Evolutionary conservation across 2,888 invertebrate species (phyloP), one percentile per base, ranked within the genome.

Genomic region (Sturmia bella): DNA sequence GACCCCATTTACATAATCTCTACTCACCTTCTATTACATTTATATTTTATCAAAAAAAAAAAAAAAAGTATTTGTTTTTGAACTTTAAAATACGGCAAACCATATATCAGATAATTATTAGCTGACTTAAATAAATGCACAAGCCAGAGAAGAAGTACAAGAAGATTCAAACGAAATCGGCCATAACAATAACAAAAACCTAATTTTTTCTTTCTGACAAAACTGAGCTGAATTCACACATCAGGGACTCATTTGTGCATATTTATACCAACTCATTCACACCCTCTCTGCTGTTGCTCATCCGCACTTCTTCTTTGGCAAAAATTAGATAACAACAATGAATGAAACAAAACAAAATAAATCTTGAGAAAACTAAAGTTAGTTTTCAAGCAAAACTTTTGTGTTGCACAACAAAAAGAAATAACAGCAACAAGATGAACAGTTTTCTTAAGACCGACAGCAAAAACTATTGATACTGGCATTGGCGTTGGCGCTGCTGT

Each of bases 41-140:
- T n/a, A n/a, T n/a, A n/a, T n/a, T n/a, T n/a, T n/a, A n/a, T n/a
- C n/a, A n/a, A n/a, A n/a, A n/a, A n/a, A n/a, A n/a, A n/a, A n/a
- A n/a, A n/a, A n/a, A n/a, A 39, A 68, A 11, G 17, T 66, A 52
- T 43, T 15, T 11, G 5, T 13, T 27, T 0, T 5, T 6, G 19
- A 24, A 27, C 17, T 19, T 43, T 17, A 75, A 66, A 45, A 75
- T 59, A 75, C 66, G 54, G 39, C 70, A 70, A 48, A 80, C 69
- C 70, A 72, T 72, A 56, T 54, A 59, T 39, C n/a, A 61, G 56
- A 81, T 73, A 73, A 59, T 72, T 76, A 66, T 72, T 48, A 80
- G 57, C 45, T 70, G 80, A 54, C 41, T 76, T 56, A 61, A 76
- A 5, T 24, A 66, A 63, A 63, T 56, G 13, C 48, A 63, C 7